Evolutionary conservation across 2,113 vertebrate genomes (phyloP), one percentile per base, ranked within the genome.

Genomic region (Myotis davidii): DNA sequence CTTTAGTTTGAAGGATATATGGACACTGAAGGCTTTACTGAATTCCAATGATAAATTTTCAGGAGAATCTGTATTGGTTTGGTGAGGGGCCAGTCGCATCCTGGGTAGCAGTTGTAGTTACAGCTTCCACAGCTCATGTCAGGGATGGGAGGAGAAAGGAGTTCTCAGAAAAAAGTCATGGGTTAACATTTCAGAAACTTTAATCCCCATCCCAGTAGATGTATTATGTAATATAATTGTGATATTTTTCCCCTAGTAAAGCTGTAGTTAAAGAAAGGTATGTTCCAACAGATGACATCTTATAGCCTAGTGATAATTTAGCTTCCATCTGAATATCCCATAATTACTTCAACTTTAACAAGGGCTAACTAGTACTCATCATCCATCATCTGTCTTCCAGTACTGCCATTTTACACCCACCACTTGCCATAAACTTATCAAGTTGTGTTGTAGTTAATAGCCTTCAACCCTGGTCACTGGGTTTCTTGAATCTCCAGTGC

Each of bases 251-350:
- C 50, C 64, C 37, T 61, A 88, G 52, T 70, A 94, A 93, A 94
- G 13, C 20, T 77, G 5, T 45, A 82, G 74, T 34, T 96, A 95
- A 83, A 92, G 29, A 29, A 86, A 64, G 21, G 8, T 86, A 18
- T 85, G 42, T 86, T 56, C 48, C 17, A 91, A 87, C 50, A 83
- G 37, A 20, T 52, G 17, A 54, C 69, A 18, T 83, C 32, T 70
- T 87, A 42, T 65, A 95, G 21, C 84, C 39, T 74, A 50, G 27
- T 95, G 29, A 61, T 92, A 65, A 87, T 86, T 89, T 93, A 78
- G 34, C 25, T 52, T 85, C 81, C 67, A 78, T 34, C 25, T 52
- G 32, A 67, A 61, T 59, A 85, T 29, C 59, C 64, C 59, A n/a
- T 92, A n/a, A 59, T 56, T 45, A 50, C 32, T 94, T 90, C 70